Conservation (phyloP, 2,797 vertebrate genomes). For the Gorsachius magnificus region DNA sequence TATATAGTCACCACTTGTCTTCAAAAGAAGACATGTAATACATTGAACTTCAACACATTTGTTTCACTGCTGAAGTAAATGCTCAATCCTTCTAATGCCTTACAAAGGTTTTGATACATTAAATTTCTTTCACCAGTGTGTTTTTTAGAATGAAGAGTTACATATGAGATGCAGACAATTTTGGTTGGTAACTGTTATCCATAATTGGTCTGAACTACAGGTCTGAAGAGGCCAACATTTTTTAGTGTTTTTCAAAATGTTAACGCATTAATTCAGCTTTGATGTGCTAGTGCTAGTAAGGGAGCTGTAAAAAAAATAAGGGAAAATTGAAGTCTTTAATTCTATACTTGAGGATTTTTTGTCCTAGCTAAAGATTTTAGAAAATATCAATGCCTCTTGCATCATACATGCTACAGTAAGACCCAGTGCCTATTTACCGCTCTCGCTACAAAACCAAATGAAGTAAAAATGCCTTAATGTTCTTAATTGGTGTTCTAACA, state of each 20-base stretch:
- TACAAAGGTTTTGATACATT: background rate
- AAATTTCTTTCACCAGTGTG: background rate
- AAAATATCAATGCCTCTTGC: background rate
- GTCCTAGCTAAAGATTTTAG: background rate
- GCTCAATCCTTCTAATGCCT: background rate
- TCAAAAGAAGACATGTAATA: background rate
- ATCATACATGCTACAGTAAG: background rate
- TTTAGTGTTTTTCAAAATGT: background rate
- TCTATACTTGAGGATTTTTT: background rate
- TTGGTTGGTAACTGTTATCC: background rate
- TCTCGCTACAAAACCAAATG: background rate
- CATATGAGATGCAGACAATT: background rate
- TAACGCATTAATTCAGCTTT: background rate
- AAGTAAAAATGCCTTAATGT: background rate
- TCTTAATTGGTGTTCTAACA: background rate
- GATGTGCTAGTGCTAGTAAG: background rate
- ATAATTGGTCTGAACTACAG: background rate
- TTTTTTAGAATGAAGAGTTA: background rate
- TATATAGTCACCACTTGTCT: background rate
- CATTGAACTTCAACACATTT: background rate
- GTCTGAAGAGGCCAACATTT: background rate
- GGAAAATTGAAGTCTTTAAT: background rate
- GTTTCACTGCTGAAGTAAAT: constrained; percentile 1
- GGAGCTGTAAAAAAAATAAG: background rate
- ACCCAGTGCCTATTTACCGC: background rate